These are phyloP conservation scores for Petromus typicus DNA, from an alignment of 2,113 vertebrate species.

Conservation along the genomic window DNA sequence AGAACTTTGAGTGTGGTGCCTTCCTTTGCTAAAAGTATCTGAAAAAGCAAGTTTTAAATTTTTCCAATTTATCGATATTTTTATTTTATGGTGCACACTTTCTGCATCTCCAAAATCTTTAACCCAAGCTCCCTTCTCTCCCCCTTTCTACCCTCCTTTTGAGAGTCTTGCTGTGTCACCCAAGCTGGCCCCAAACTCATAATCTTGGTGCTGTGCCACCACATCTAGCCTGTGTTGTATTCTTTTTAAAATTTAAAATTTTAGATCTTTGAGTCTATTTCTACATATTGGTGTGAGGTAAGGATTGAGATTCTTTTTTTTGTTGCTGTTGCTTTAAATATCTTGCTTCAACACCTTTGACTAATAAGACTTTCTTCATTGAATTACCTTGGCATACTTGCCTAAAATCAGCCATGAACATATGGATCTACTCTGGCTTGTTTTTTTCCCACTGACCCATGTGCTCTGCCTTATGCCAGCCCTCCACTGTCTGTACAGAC, in stretches of 20 bases:
- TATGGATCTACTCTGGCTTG: neutral
- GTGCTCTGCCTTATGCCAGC: neutral
- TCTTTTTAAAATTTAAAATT: constrained; percentile 22
- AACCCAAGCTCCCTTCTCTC: neutral
- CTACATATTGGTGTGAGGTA: neutral
- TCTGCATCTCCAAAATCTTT: constrained; percentile 7
- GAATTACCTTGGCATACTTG: neutral
- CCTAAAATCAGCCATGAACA: neutral
- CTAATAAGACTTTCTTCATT: constrained; percentile 26
- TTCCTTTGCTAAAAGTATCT: neutral
- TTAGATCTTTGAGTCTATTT: neutral
- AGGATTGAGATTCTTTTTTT: neutral
- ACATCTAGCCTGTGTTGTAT: neutral
- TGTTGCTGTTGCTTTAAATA: neutral
- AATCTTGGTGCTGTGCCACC: neutral
- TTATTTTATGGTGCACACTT: neutral
- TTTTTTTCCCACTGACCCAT: neutral
- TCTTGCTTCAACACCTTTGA: neutral
- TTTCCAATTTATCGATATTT: neutral
- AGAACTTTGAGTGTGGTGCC: neutral
- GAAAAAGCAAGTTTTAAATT: constrained; percentile 37
- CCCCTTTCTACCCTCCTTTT: neutral
- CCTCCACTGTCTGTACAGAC: neutral
- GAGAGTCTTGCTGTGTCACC: neutral
- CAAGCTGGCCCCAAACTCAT: neutral